Base-by-base conservation (phyloP, 1,140 invertebrate genomes). In the Fopius arisanus region DNA sequence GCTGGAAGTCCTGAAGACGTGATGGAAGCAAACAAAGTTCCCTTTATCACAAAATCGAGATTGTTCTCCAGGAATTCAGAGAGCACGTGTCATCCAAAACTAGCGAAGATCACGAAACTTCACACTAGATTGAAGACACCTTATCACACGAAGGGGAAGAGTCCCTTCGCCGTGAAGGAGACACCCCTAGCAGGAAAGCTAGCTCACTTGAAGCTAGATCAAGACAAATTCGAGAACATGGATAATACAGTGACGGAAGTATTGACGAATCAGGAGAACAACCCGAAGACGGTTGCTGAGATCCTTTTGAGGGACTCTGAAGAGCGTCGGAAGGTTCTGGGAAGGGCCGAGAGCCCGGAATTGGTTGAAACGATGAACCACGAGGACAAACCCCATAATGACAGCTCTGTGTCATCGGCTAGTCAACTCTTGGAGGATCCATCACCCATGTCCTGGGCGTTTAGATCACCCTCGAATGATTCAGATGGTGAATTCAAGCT, bases 1-100 rank as follows among this genome's bases (percentile, higher is more conserved):
- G 86, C 89, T 3, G 87, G 87, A 3, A 89, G 89, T 28, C 87
- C 88, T 7, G 89, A 89, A 59, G 87, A 89, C 67, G 82, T 87
- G 5, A 87, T 88, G 85, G 86, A 87, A 75, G 80, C 81, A 6
- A 85, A 81, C 3, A 80, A 82, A 5, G 81, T 88, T 33, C 84
- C 85, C 0, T 68, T 85, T 4, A 5, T 31, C n/a, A 67, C 74
- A 9, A 82, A 75, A 63, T 73, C 77, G 14, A 72, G 78, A 31
- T 43, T 81, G 4, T 84, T 79, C 48, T 54, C 76, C 0, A 73
- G 75, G n/a, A 83, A 78, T 73, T 73, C 68, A 10, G 81, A 83
- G 14, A 75, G 77, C 3, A 59, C 76, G 0, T 78, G 73, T 51
- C 68, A 86, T 48, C 81, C 86, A 14, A 87, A 86, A 59, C 59